Evolutionary conservation across 1,140 invertebrate species (phyloP).

Genomic region (Meteorus sp.): DNA sequence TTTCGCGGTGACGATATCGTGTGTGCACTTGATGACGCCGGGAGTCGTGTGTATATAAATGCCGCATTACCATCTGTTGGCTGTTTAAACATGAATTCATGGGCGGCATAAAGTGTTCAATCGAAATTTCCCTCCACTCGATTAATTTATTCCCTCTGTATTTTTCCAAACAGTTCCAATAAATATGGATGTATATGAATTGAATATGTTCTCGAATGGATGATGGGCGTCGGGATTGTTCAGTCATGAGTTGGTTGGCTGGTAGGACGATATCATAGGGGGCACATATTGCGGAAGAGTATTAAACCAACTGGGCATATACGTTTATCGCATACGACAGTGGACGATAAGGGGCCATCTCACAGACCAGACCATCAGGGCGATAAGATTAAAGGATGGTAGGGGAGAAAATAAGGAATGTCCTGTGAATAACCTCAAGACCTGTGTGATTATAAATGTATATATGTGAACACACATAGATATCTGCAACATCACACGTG

Average conservation of each 20-base stretch:
- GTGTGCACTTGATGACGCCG: too few species aligned
- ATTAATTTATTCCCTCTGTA: too few species aligned
- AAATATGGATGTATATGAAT: too few species aligned
- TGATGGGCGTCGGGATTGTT: neutral
- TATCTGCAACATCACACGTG: too few species aligned
- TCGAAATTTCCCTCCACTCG: neutral
- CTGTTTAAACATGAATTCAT: too few species aligned
- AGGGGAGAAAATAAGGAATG: conserved; percentile 21
- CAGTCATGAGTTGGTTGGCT: neutral
- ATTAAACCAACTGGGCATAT: conserved; percentile 30
- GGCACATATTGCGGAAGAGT: conserved; percentile 26
- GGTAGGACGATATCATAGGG: too few species aligned
- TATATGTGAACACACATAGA: conserved; percentile 7
- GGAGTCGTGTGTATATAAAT: conserved; percentile 25
- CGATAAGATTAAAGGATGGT: conserved; percentile 29
- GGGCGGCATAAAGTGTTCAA: too few species aligned
- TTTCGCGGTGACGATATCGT: conserved; percentile 30
- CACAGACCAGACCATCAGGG: conserved; percentile 23
- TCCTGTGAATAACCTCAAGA: conserved; percentile 18
- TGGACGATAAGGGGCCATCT: conserved; percentile 31
- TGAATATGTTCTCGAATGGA: neutral
- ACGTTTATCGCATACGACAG: conserved; percentile 30
- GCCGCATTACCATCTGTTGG: too few species aligned
- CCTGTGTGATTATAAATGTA: neutral
- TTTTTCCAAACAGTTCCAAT: too few species aligned